Base-by-base conservation (phyloP, 2,888 invertebrate genomes). In the Balanococcus diminutus region DNA sequence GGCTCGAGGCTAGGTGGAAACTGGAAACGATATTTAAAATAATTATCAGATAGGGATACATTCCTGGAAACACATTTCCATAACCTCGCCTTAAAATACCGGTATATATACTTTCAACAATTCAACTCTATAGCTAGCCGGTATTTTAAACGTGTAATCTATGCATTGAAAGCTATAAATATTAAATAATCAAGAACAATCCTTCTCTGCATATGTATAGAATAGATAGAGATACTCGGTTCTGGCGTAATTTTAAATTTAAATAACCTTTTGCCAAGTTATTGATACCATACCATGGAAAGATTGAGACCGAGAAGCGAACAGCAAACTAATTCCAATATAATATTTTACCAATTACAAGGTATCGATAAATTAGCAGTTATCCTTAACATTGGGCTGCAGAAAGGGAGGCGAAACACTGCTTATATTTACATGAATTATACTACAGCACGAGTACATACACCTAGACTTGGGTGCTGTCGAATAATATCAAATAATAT, bases 41-140 rank as follows among this genome's bases (percentile, higher is more conserved):
- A 42, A 61, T 25, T 61, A 22, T 11, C 2, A 67, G 61, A 67
- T 67, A 67, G 22, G 9, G 61, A 28, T 28, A 67, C 75, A 36
- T 36, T 79, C 75, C 28, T 79, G 36, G 3, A 9, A 36, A 79
- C 32, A 36, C 36, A 79, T 79, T 79, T 79, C 75, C 75, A 79
- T 79, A 79, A 79, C 75, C 75, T 36, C 75, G 22, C 75, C 75
- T 79, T 79, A 36, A 79, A 79, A 79, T 79, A 79, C 75, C 75
- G 75, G 75, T 36, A 22, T 79, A 22, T 79, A 79, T 79, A 22
- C 75, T 79, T 79, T 36, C 75, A 79, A 22, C 31, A n/a, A n/a
- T n/a, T n/a, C n/a, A n/a, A n/a, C n/a, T n/a, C n/a, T n/a, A n/a
- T n/a, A n/a, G n/a, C n/a, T 36, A 79, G 75, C 75, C 75, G 75